These are phyloP conservation scores for Bombus pyrosoma DNA, from an alignment of 1,140 invertebrate genomes.

Conservation along the genomic window DNA sequence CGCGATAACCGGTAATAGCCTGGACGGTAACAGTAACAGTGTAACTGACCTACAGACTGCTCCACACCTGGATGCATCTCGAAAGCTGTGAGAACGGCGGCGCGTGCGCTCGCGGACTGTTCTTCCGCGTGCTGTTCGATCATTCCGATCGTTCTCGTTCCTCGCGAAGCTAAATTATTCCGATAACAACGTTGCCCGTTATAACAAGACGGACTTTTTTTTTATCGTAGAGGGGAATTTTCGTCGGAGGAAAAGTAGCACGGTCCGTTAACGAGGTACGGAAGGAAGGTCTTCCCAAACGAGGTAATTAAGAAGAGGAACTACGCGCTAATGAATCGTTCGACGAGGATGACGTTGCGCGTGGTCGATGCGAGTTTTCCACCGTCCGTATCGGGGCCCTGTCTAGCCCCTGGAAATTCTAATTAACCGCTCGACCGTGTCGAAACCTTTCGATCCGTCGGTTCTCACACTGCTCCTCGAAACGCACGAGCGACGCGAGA, in stretches of 20 bases:
- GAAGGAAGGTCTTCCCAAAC: no score
- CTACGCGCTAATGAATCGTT: not conserved
- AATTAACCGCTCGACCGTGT: conserved; percentile 44
- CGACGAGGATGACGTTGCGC: not conserved
- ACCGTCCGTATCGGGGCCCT: no score
- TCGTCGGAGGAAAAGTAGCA: not conserved
- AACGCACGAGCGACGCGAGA: conserved; percentile 31
- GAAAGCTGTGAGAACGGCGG: conserved; percentile 30
- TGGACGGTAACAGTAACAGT: conserved; percentile 69
- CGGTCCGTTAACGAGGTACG: no score
- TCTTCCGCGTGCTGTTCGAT: not conserved
- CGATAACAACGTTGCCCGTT: not conserved
- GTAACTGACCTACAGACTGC: conserved; percentile 71
- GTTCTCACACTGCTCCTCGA: conserved; percentile 41
- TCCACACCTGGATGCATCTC: conserved; percentile 46
- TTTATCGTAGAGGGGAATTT: not conserved
- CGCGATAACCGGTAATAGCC: conserved; percentile 70
- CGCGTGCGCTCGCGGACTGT: not conserved
- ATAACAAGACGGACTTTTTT: not conserved
- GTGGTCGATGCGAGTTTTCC: not conserved
- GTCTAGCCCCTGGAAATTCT: conserved; percentile 30
- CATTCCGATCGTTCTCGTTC: not conserved
- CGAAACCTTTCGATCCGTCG: conserved; percentile 47
- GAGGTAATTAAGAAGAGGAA: conserved; percentile 13
- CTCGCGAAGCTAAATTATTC: not conserved